Percentiles rank a stretch among this genome's conserved stretches.
Conservation (phyloP, 2,797 vertebrate genomes). For the Phrynocephalus guinanensis region DNA sequence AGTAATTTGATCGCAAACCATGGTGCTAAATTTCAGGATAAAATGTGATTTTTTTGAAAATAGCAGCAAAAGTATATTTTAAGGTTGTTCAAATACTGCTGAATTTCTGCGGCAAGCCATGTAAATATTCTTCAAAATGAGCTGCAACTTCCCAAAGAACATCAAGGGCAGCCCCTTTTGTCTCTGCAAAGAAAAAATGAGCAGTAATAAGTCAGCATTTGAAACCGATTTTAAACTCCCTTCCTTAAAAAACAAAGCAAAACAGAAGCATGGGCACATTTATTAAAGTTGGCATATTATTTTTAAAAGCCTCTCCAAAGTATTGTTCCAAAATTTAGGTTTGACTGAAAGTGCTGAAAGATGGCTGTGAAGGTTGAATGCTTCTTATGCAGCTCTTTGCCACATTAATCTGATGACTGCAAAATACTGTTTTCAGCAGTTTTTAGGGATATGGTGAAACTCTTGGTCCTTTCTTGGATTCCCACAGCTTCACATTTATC, state of each 20-base stretch:
- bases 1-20: no score
- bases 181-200: neutral
- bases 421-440: neutral
- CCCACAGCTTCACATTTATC: neutral
- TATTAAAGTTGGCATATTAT: neutral
- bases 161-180: neutral
- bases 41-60: no score
- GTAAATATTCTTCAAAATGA: neutral
- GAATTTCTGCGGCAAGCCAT: neutral
- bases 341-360: neutral
- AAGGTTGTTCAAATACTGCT: neutral
- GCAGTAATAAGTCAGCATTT: neutral
- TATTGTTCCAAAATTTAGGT: neutral
- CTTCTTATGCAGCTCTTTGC: neutral
- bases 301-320: neutral
- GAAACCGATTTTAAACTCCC: neutral
- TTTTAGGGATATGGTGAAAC: neutral
- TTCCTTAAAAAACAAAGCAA: neutral
- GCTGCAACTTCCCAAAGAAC: neutral
- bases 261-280: neutral
- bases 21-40: no score
- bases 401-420: neutral
- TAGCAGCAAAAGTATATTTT: no score
- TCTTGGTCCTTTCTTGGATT: neutral
- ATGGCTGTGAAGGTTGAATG: neutral